Percentiles rank a stretch among this genome's conserved stretches.
Conservation (phyloP, 2,888 invertebrate genomes). For the Hirtodrosophila cameraria region DNA sequence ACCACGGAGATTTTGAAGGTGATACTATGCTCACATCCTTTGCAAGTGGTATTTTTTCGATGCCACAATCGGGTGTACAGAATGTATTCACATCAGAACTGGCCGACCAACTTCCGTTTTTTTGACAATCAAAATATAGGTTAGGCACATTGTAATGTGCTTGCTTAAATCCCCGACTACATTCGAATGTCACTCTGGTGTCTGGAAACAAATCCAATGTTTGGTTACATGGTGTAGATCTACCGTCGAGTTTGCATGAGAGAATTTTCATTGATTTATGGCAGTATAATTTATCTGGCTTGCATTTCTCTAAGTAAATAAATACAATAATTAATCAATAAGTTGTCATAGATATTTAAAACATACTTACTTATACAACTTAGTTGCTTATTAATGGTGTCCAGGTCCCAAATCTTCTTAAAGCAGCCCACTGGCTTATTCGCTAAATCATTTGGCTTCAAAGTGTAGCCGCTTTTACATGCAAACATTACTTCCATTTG, state of each 20-base stretch:
- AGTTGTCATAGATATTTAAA: no score
- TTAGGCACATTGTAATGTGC: rapidly evolving
- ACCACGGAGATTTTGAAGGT: not conserved
- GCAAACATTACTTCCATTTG: not conserved
- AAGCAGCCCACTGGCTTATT: rapidly evolving
- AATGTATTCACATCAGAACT: not conserved
- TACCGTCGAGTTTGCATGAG: rapidly evolving
- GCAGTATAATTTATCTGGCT: not conserved
- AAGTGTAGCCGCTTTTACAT: not conserved
- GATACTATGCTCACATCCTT: rapidly evolving
- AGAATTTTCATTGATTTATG: not conserved
- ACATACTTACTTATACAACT: constrained; percentile 20
- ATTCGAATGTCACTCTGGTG: rapidly evolving
- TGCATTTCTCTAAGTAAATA: constrained; percentile 17
- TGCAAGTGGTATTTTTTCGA: rapidly evolving
- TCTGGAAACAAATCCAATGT: not conserved
- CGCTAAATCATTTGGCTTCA: not conserved
- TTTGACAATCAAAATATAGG: not conserved
- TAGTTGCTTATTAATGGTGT: rapidly evolving
- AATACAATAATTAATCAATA: not conserved
- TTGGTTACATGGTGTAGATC: rapidly evolving
- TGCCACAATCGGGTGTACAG: constrained; percentile 1
- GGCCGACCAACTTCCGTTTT: constrained; percentile 18
- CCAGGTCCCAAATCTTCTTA: not conserved
- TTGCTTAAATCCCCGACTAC: not conserved